Conservation (phyloP, 2,888 invertebrate genomes). For the Chrysolina oricalcia region DNA sequence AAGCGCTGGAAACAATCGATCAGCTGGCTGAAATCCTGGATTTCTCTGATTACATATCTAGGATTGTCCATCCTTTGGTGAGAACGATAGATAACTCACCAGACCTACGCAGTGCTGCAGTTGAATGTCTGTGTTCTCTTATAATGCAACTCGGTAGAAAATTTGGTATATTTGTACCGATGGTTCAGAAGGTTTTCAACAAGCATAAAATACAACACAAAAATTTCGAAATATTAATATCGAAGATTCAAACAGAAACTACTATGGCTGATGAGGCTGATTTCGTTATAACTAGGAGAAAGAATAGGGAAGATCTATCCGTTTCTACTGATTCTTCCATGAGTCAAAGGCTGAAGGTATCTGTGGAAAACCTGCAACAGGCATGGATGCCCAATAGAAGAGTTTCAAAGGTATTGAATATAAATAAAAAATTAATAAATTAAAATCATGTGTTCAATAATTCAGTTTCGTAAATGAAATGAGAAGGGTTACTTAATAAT, state of each 20-base stretch:
- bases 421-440: background rate
- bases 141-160: slow-evolving; percentile 92
- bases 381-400: slow-evolving; percentile 94
- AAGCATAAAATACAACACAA: slow-evolving; percentile 87
- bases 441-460: no score
- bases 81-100: slow-evolving; percentile 88
- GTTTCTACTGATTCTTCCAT: slow-evolving; percentile 81
- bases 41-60: slow-evolving; percentile 92
- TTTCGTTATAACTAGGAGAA: slow-evolving; percentile 75
- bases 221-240: slow-evolving; percentile 86
- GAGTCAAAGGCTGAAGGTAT: slow-evolving; percentile 87
- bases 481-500: no score
- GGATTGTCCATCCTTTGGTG: slow-evolving; percentile 95
- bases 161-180: slow-evolving; percentile 92
- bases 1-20: slow-evolving; percentile 90
- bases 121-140: slow-evolving; percentile 93
- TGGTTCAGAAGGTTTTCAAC: slow-evolving; percentile 88
- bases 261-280: slow-evolving; percentile 86
- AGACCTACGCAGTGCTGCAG: slow-evolving; percentile 84
- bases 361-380: slow-evolving; percentile 87
- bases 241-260: slow-evolving; percentile 82
- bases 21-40: slow-evolving; percentile 92
- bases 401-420: slow-evolving; percentile 82
- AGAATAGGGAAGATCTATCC: slow-evolving; percentile 80
- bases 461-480: no score